A percentile compares a stretch with the other conserved stretches of the same genome.
These are phyloP conservation scores for Microchirus variegatus DNA, from an alignment of 2,797 vertebrate species.

Conservation along the genomic window DNA sequence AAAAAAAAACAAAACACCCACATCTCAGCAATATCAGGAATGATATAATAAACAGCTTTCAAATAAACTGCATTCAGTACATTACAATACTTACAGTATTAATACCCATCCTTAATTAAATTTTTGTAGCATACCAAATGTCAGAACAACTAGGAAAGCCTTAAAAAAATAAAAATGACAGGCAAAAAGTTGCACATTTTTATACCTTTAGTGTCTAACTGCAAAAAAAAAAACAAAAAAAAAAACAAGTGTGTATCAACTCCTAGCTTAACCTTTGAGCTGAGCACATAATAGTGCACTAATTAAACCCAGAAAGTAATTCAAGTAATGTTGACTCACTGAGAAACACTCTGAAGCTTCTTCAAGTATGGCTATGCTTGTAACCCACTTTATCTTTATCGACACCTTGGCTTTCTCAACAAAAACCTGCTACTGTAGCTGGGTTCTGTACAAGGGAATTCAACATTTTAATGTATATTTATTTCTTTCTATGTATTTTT, in stretches of 20 bases:
- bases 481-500: conserved; percentile 32
- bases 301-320: conserved; percentile 91
- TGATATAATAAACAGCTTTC: conserved; percentile 99
- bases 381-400: conserved; percentile 90
- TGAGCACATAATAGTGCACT: conserved; percentile 82
- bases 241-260: conserved; percentile 85
- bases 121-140: conserved; percentile 88
- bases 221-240: conserved; percentile 82
- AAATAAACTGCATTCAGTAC: conserved; percentile 99
- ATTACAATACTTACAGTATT: conserved; percentile 99
- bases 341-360: conserved; percentile 85
- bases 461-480: conserved; percentile 64
- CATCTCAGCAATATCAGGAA: conserved; percentile 99
- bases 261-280: conserved; percentile 90
- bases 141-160: conserved; percentile 87
- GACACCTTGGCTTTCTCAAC: conserved; percentile 76
- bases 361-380: conserved; percentile 98
- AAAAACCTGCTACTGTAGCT: conserved; percentile 87
- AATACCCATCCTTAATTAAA: conserved; percentile 89
- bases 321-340: conserved; percentile 98
- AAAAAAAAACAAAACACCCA: conserved; percentile 99
- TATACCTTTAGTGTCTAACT: conserved; percentile 94
- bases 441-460: conserved; percentile 86
- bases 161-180: conserved; percentile 79
- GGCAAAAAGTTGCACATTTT: conserved; percentile 85